Evolutionary conservation across 2,888 invertebrate genomes (phyloP).

Genomic region (Ptychoptera albimana): DNA sequence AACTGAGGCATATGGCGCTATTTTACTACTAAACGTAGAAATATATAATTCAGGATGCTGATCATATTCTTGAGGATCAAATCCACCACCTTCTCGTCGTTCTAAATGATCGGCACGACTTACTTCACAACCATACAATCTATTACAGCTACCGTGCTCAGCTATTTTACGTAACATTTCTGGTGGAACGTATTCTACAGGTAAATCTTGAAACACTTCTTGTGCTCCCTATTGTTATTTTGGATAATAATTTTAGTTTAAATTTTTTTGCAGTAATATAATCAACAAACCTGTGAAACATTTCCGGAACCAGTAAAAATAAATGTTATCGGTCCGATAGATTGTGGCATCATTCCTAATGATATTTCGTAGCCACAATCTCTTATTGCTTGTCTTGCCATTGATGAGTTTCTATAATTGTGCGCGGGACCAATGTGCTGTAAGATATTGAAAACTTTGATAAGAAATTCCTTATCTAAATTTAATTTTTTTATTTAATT

Average conservation of each 20-base stretch:
- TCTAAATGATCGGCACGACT: constrained; percentile 86
- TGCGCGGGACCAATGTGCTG: constrained; percentile 95
- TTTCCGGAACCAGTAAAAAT: constrained; percentile 98
- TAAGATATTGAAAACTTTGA: not conserved
- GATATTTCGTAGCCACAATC: constrained; percentile 99
- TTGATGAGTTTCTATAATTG: constrained; percentile 94
- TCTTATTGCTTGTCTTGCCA: constrained; percentile 92
- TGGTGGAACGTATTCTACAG: constrained; percentile 93
- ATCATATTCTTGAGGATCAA: constrained; percentile 76
- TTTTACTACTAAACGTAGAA: constrained; percentile 90
- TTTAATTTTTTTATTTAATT: constrained; percentile 11
- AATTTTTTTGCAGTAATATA: constrained; percentile 20
- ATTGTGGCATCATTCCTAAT: constrained; percentile 90
- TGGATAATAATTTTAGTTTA: constrained; percentile 14
- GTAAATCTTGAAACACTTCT: constrained; percentile 91
- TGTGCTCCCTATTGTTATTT: constrained; percentile 46
- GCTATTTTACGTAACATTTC: constrained; percentile 90
- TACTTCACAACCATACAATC: constrained; percentile 93
- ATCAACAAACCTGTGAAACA: constrained; percentile 53
- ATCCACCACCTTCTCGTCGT: constrained; percentile 82
- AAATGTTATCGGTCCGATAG: constrained; percentile 92
- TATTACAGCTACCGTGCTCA: constrained; percentile 93
- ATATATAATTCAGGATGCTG: constrained; percentile 86
- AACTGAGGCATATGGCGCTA: constrained; percentile 94
- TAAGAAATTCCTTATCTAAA: constrained; percentile 1